Evolutionary conservation across 2,888 invertebrate species (phyloP).

Genomic region (Teleiodes luculella): DNA sequence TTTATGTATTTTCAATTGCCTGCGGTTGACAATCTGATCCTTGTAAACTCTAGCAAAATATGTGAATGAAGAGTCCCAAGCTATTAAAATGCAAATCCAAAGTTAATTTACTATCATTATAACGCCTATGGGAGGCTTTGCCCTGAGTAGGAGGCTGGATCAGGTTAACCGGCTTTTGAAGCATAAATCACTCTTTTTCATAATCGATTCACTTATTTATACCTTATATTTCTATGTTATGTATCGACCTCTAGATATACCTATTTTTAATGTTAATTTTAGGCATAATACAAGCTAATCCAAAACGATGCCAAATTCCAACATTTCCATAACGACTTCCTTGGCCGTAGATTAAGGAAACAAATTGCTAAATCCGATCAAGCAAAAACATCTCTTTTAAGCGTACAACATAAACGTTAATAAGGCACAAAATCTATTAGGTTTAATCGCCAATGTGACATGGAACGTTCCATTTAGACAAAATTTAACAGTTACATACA

Average conservation of each 20-base stretch:
- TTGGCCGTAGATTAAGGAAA: conserved; percentile 19
- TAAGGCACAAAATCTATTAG: conserved; percentile 41
- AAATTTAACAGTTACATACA: conserved; percentile 68
- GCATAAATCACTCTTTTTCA: conserved; percentile 16
- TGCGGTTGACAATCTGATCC: conserved; percentile 62
- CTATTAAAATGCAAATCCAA: conserved; percentile 68
- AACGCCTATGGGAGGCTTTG: conserved; percentile 29
- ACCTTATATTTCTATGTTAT: background rate
- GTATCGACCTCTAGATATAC: background rate
- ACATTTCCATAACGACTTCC: conserved; percentile 11
- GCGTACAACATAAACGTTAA: conserved; percentile 31
- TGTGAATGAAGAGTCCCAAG: conserved; percentile 50
- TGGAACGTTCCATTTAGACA: conserved; percentile 24
- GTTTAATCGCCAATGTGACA: conserved; percentile 42
- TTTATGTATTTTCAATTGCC: conserved; percentile 72
- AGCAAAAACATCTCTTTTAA: conserved; percentile 23
- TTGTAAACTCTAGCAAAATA: conserved; percentile 72
- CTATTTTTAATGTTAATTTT: conserved; percentile 14
- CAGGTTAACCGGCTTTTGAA: conserved; percentile 8
- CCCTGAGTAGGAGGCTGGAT: conserved; percentile 6
- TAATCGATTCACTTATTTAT: conserved; percentile 8
- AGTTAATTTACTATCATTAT: conserved; percentile 40
- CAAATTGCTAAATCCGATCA: conserved; percentile 11
- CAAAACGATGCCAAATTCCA: conserved; percentile 1
- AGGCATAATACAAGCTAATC: conserved; percentile 12